Conservation (phyloP, 2,797 vertebrate genomes). For the Scarus forsteni region DNA sequence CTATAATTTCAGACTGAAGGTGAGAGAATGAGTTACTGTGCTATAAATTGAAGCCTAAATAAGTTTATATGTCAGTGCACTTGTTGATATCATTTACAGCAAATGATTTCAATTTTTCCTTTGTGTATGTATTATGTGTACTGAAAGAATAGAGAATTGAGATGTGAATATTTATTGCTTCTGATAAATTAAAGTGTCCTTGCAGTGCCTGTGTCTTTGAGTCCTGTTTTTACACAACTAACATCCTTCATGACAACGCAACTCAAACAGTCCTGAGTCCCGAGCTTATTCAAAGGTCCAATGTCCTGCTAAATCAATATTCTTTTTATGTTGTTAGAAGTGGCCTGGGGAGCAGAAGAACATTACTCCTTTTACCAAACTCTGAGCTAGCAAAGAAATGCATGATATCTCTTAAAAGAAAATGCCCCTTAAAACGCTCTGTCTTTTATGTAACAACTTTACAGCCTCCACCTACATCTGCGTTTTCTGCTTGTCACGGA, state of each 20-base stretch:
- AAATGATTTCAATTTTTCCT: conserved; percentile 78
- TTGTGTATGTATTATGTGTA: conserved; percentile 84
- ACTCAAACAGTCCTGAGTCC: not conserved
- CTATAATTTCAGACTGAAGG: conserved; percentile 78
- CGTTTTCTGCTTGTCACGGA: no score
- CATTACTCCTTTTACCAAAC: no score
- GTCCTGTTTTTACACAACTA: conserved; percentile 34
- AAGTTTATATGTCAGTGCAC: conserved; percentile 79
- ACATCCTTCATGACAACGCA: not conserved
- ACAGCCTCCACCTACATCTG: no score
- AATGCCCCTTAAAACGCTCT: no score
- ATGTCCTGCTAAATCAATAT: no score
- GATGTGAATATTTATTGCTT: conserved; percentile 91
- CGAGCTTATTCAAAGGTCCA: no score
- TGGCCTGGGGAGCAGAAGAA: no score
- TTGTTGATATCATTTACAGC: conserved; percentile 84
- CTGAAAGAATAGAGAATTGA: conserved; percentile 84
- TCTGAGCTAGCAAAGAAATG: no score
- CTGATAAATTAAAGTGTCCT: conserved; percentile 89
- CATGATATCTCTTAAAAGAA: no score
- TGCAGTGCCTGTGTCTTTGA: conserved; percentile 78
- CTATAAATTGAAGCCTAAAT: conserved; percentile 76
- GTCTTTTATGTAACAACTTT: no score
- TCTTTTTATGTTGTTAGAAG: no score
- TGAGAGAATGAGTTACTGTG: conserved; percentile 74